These are phyloP conservation scores for Elegia similella DNA, from an alignment of 2,888 invertebrate genomes.

Conservation along the genomic window DNA sequence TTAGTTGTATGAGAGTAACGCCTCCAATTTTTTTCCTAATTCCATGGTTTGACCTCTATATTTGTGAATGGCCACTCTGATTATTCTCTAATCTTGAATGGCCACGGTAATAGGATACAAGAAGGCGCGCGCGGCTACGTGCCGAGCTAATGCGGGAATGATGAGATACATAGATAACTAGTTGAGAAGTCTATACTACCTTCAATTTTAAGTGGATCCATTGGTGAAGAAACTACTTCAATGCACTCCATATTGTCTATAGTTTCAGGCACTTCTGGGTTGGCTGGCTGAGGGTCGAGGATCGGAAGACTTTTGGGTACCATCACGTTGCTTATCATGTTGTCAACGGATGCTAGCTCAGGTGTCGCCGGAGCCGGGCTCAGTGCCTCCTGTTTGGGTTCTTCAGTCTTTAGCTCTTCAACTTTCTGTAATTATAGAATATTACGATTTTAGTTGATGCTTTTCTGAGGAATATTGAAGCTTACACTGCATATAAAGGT, in stretches of 20 bases:
- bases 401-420: neutral
- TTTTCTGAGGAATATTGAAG: too few species aligned
- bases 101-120: too few species aligned
- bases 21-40: too few species aligned
- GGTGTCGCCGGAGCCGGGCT: conserved; percentile 15
- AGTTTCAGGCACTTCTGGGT: neutral
- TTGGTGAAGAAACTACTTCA: neutral
- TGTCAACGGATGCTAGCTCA: conserved; percentile 17
- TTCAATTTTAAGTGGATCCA: neutral
- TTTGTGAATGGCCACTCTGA: too few species aligned
- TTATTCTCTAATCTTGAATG: too few species aligned
- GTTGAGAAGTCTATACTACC: neutral
- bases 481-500: too few species aligned
- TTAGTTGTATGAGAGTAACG: too few species aligned
- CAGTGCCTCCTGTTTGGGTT: neutral
- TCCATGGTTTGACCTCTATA: too few species aligned
- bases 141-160: too few species aligned
- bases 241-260: neutral
- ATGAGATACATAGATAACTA: too few species aligned
- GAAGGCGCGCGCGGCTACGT: too few species aligned
- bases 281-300: conserved; percentile 25
- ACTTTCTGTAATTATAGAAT: neutral
- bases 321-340: conserved; percentile 16
- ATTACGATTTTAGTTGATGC: too few species aligned
- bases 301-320: conserved; percentile 31